Evolutionary conservation across 2,113 vertebrate genomes (phyloP), one percentile per base, ranked within the genome.

Genomic region (Passer montanus): DNA sequence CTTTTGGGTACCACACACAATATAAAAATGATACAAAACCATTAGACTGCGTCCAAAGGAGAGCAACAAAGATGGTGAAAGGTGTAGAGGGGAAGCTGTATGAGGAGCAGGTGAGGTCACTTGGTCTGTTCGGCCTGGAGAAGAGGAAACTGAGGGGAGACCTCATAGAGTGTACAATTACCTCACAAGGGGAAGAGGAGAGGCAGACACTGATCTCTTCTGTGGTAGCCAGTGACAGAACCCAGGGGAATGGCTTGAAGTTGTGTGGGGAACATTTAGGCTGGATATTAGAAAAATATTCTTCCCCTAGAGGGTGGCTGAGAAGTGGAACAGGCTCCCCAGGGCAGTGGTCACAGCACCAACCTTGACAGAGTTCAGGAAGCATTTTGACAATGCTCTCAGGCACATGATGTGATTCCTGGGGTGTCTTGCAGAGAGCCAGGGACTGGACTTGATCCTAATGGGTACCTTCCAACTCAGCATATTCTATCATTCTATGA

Each of bases 61-160:
- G 17, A 4, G 6, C n/a, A 26, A 15, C 1, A 5, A 41, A 10
- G 21, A 53, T 47, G 5, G 28, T 14, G 6, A 55, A 69, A 26
- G 3, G 8, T 8, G 6, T 53, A 6, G n/a, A 53, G 6, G 3
- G 6, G 23, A 74, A 60, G 21, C 8, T 0, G 0, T 31, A 41
- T 35, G 20, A 60, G 5, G 20, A 35, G 6, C 0, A 1, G 4
- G 17, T 47, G 55, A 47, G 10, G 21, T 22, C 16, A 35, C 14
- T 41, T 33, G 7, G 2, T 75, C 27, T 53, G 6, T 30, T 75
- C n/a, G 60, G 30, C 1, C 13, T 75, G n/a, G 23, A 52, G 58
- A 18, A 24, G 21, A 56, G 76, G 7, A 56, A 22, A 27, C 41
- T 49, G 66, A 47, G 21, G 11, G 12, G 8, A 58, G 2, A 24